These are phyloP conservation scores for Dipodomys stephensi DNA, from an alignment of 2,113 vertebrate species.

Conservation along the genomic window DNA sequence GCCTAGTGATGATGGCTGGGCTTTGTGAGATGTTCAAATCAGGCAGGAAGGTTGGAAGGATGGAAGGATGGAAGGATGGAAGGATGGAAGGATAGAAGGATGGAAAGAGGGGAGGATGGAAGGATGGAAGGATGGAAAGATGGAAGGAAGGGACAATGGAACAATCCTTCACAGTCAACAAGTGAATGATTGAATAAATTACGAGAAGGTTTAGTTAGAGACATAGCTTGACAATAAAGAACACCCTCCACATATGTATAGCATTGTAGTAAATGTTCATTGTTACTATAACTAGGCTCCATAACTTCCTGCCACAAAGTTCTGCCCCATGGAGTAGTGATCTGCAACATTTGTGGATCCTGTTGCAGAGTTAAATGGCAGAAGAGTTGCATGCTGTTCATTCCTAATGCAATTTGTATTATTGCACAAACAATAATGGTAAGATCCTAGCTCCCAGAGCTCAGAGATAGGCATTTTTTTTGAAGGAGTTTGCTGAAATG, in stretches of 20 bases:
- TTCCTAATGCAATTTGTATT: too few relatives aligned
- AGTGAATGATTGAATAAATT: constrained; percentile 6
- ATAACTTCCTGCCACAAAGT: too few relatives aligned
- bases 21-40: background rate
- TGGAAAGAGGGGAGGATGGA: accelerated
- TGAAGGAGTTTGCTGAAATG: background rate
- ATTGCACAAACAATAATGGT: too few relatives aligned
- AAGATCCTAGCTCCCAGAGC: too few relatives aligned
- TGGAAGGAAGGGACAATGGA: background rate
- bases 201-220: background rate
- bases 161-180: background rate
- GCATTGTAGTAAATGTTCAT: too few relatives aligned
- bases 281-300: too few relatives aligned
- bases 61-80: background rate
- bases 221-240: background rate
- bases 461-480: background rate
- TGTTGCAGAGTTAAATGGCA: too few relatives aligned
- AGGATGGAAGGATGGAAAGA: accelerated
- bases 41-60: accelerated
- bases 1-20: accelerated
- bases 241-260: background rate
- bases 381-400: too few relatives aligned
- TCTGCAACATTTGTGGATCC: too few relatives aligned
- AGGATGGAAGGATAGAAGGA: too few relatives aligned
- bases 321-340: too few relatives aligned